Conservation (phyloP, 2,113 vertebrate species). For the Arenaria interpres region DNA sequence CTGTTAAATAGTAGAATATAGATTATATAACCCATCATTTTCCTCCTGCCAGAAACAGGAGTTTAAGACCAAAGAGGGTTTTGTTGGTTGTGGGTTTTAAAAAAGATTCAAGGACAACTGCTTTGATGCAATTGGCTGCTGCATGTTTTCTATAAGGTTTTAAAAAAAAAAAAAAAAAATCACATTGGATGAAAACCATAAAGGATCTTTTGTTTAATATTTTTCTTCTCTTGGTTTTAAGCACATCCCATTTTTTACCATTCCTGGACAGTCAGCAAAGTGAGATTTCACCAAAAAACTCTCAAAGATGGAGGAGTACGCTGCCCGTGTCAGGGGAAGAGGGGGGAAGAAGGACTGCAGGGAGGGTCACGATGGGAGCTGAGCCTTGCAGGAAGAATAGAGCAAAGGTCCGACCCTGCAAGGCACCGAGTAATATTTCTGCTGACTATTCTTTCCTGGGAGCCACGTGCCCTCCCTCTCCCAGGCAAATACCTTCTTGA, state of each 20-base stretch:
- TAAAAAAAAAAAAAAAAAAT: neutral
- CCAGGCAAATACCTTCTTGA: neutral
- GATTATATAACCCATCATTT: constrained; percentile 13
- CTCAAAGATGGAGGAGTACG: neutral
- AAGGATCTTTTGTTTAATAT: neutral
- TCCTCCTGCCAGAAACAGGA: neutral
- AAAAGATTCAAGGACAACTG: neutral
- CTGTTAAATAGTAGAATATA: constrained; percentile 23
- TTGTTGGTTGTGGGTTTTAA: neutral
- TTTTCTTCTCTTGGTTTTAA: neutral
- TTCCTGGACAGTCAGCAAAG: neutral
- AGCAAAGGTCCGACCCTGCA: neutral
- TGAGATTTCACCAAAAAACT: neutral
- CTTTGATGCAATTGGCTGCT: neutral
- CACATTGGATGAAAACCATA: neutral
- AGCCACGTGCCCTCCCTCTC: neutral
- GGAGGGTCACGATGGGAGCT: neutral
- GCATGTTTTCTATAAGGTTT: neutral
- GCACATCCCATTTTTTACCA: neutral
- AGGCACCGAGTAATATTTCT: neutral
- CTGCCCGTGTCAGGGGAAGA: neutral
- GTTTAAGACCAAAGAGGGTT: constrained; percentile 18
- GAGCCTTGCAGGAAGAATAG: neutral
- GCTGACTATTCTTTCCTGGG: neutral
- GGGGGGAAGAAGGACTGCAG: neutral